These are phyloP conservation scores for Holacanthella duospinosa DNA, from an alignment of 2,888 invertebrate genomes.

Conservation along the genomic window DNA sequence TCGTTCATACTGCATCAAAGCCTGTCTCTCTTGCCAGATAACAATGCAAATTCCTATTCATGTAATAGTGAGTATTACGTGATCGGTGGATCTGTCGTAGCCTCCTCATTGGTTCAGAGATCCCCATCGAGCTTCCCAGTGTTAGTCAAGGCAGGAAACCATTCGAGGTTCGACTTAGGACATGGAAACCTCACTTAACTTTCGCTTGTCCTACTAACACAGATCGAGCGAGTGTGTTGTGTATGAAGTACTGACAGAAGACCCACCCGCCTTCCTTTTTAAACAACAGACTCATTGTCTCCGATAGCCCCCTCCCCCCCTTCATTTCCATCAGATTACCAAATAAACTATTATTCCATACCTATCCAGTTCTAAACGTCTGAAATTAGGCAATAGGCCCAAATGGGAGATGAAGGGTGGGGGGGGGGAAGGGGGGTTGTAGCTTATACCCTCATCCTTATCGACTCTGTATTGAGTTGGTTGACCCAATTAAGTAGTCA, in stretches of 20 bases:
- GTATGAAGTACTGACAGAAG: slow-evolving; percentile 8
- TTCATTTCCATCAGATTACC: too few relatives aligned
- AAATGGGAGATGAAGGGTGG: too few relatives aligned
- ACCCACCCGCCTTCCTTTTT: slow-evolving; percentile 2
- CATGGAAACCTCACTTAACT: slow-evolving; percentile 25
- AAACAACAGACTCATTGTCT: too few relatives aligned
- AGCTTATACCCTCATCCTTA: too few relatives aligned
- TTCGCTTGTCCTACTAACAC: slow-evolving; percentile 39
- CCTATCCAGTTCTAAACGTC: too few relatives aligned
- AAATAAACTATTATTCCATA: too few relatives aligned
- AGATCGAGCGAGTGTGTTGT: slow-evolving; percentile 21
- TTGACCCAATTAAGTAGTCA: too few relatives aligned
- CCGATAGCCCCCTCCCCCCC: too few relatives aligned
- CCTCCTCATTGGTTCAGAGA: background rate
- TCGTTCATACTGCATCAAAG: slow-evolving; percentile 2
- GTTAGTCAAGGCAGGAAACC: background rate
- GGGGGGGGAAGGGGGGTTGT: too few relatives aligned
- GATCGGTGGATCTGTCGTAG: background rate
- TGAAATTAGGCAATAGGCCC: too few relatives aligned
- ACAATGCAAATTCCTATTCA: background rate
- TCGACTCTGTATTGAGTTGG: too few relatives aligned
- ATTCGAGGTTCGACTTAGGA: background rate
- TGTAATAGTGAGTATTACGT: background rate
- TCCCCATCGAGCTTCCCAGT: too few relatives aligned
- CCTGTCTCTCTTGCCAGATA: background rate